Evolutionary conservation across 2,797 vertebrate species (phyloP).

Genomic region (Melanotaenia nigrans): DNA sequence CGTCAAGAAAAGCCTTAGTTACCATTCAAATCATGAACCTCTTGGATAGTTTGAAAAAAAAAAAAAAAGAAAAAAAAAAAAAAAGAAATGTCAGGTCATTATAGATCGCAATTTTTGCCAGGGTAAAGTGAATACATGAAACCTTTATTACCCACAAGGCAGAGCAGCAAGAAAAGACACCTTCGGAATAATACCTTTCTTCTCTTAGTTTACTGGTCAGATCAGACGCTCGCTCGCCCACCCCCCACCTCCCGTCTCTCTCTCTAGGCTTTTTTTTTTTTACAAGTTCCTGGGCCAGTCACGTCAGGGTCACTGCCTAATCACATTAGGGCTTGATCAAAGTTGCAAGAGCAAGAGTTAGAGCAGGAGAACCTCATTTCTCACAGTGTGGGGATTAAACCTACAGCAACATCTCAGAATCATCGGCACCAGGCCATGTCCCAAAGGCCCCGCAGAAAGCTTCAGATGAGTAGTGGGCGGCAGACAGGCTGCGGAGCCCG

Average conservation of each 20-base stretch:
- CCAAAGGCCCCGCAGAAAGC: conserved; percentile 56
- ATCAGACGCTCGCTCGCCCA: conserved; percentile 48
- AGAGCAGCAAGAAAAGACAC: conserved; percentile 75
- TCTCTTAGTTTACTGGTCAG: conserved; percentile 74
- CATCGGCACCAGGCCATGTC: conserved; percentile 53
- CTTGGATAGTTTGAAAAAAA: conserved; percentile 74
- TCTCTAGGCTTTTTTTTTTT: conserved; percentile 48
- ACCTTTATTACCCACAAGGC: conserved; percentile 89
- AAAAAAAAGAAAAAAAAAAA: conserved; percentile 44
- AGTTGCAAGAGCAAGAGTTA: conserved; percentile 73
- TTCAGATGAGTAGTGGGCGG: conserved; percentile 60
- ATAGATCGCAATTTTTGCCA: conserved; percentile 84
- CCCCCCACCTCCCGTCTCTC: neutral
- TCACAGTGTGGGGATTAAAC: conserved; percentile 80
- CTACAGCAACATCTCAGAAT: conserved; percentile 70
- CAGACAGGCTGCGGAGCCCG: conserved; percentile 60
- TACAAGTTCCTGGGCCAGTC: conserved; percentile 76
- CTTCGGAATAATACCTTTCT: conserved; percentile 82
- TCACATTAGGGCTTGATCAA: conserved; percentile 84
- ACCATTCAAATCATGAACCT: conserved; percentile 84
- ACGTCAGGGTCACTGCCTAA: conserved; percentile 84
- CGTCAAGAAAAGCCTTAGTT: conserved; percentile 72
- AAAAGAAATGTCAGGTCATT: conserved; percentile 87
- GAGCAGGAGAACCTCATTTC: conserved; percentile 76
- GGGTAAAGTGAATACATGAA: conserved; percentile 88